Base-by-base conservation (phyloP, 1,140 invertebrate genomes). In the Papilio dardanus region DNA sequence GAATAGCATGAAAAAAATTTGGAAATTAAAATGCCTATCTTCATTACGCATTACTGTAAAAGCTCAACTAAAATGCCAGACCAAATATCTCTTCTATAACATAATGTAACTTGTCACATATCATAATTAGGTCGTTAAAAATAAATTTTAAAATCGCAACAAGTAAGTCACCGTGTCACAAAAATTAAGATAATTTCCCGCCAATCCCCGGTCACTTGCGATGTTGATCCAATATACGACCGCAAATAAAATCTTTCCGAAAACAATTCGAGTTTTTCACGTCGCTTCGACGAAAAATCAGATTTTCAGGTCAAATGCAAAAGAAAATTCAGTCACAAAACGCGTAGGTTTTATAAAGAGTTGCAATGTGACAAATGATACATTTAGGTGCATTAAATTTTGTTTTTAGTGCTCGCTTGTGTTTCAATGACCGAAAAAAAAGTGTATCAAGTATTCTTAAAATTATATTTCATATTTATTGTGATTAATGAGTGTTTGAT, bases 331-430 rank as follows among this genome's bases (percentile, higher is more conserved):
- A 21, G 2, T 40, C 40, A 8, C 19, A 37, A 24, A 40, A 37
- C 33, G 67, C 67, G 67, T 69, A 69, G 67, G 67, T 69, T 69
- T 68, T 69, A 16, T 67, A 67, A 69, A 42, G 67, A 19, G 33
- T 37, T 37, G 35, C 67, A 69, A 14, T 69, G n/a, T 46, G 46
- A 73, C 19, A 58, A 62, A 73, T 73, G 71, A 35, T 33, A 54
- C 71, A 54, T 73, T 33, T 30, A 46, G 33, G 42, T 69, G 67
- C 35, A 69, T 69, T 69, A 69, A 69, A 69, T 69, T 35, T 31
- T 66, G 16, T 66, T 62, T 35, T 66, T 35, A 30, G 31, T 31
- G 19, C 33, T 69, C 28, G 65, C 46, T 31, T 3, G 54, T 19
- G 5, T 73, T 73, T 73, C 71, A 58, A 12, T 21, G 71, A 58